Evolutionary conservation across 2,888 invertebrate species (phyloP).

Genomic region (Colletes collaris): DNA sequence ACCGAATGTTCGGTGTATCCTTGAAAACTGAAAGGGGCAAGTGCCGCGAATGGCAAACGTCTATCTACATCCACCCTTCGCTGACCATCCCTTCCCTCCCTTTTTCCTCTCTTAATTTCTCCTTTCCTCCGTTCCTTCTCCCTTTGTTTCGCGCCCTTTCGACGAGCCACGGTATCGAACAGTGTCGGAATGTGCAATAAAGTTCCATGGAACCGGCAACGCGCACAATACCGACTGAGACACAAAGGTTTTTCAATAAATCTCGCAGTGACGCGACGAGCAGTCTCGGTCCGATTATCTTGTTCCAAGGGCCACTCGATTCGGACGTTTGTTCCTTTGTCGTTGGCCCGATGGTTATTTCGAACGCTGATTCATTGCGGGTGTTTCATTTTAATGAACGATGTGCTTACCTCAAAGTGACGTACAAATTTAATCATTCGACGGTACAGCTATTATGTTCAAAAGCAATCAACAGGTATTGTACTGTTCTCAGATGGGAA

Average conservation of each 20-base stretch:
- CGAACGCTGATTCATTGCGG: too few relatives aligned
- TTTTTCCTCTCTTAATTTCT: not conserved
- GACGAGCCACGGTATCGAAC: too few relatives aligned
- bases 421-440: too few relatives aligned
- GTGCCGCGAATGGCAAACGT: slow-evolving; percentile 66
- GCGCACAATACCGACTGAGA: slow-evolving; percentile 55
- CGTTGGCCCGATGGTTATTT: too few relatives aligned
- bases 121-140: too few relatives aligned
- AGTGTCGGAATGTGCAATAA: slow-evolving; percentile 71
- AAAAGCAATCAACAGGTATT: too few relatives aligned
- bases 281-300: slow-evolving; percentile 54
- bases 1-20: slow-evolving; percentile 79
- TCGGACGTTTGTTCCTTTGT: not conserved
- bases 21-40: slow-evolving; percentile 76
- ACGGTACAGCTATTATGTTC: too few relatives aligned
- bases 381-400: too few relatives aligned
- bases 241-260: slow-evolving; percentile 66
- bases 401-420: too few relatives aligned
- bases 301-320: slow-evolving; percentile 4
- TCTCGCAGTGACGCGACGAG: slow-evolving; percentile 48
- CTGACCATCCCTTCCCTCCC: not conserved
- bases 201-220: slow-evolving; percentile 52
- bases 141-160: too few relatives aligned
- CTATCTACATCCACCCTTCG: slow-evolving; percentile 16
- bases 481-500: too few relatives aligned